Evolutionary conservation across 2,888 invertebrate species (phyloP).

Genomic region (Brenthis hecate): DNA sequence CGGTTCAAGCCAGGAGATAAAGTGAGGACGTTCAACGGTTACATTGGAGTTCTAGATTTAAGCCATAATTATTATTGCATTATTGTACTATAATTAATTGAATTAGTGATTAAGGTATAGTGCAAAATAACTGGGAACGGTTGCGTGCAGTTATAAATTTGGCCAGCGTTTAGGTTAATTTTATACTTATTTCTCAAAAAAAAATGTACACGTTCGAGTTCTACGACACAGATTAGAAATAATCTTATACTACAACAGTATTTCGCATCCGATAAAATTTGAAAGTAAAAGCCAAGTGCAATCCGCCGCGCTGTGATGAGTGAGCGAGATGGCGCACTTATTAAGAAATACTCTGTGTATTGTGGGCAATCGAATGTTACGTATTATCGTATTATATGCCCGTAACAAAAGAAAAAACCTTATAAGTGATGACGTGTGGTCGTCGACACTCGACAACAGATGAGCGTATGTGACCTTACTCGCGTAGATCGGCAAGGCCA

Average conservation of each 20-base stretch:
- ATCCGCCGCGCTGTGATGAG: constrained; percentile 45
- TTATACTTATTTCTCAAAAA: constrained; percentile 21
- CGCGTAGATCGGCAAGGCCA: constrained; percentile 50
- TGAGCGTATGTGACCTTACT: constrained; percentile 46
- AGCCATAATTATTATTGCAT: constrained; percentile 75
- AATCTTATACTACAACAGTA: constrained; percentile 39
- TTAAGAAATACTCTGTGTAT: constrained; percentile 39
- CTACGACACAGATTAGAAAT: constrained; percentile 27
- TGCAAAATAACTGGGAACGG: constrained; percentile 81
- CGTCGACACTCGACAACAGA: constrained; percentile 40
- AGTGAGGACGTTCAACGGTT: constrained; percentile 60
- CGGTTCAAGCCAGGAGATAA: constrained; percentile 46
- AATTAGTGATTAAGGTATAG: constrained; percentile 73
- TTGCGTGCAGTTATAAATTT: constrained; percentile 50
- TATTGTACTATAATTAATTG: constrained; percentile 69
- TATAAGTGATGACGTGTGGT: constrained; percentile 44
- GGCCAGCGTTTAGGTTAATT: constrained; percentile 9
- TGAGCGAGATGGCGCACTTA: constrained; percentile 43
- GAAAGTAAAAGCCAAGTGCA: constrained; percentile 53
- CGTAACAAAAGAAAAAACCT: constrained; percentile 48
- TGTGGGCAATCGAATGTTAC: constrained; percentile 48
- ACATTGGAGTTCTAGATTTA: constrained; percentile 71
- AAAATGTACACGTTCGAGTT: constrained; percentile 13
- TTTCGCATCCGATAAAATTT: constrained; percentile 46
- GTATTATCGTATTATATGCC: constrained; percentile 48